phyloP scores from a whole-genome alignment of 2,797 vertebrate genomes.

The Chromobotia macracanthus region DNA sequence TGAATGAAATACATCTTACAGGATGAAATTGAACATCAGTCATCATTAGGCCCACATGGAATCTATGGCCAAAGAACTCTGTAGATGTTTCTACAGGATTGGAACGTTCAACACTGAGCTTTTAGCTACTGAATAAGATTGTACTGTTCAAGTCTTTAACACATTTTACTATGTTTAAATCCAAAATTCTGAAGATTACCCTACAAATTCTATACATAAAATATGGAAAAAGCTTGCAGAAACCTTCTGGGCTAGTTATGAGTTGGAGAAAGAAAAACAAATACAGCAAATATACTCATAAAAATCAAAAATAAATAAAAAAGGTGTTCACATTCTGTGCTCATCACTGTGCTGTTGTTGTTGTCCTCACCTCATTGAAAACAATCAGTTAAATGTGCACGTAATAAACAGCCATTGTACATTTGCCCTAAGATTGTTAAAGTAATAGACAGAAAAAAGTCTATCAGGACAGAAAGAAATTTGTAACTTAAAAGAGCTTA shows the following conservation, averaged over 20 bases:
- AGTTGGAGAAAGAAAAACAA: background rate
- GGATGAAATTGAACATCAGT: constrained; percentile 33
- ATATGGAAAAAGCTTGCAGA: constrained; percentile 73
- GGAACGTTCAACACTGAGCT: too few relatives aligned
- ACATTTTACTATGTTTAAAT: constrained; percentile 71
- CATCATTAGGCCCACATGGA: constrained; percentile 29
- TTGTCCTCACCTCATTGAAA: background rate
- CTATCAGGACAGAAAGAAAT: background rate
- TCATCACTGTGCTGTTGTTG: constrained; percentile 8
- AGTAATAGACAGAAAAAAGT: background rate
- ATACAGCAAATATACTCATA: background rate
- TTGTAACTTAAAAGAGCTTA: background rate
- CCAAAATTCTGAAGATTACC: constrained; percentile 62
- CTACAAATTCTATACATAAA: constrained; percentile 68
- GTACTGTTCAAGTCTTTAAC: background rate
- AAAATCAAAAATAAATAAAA: background rate
- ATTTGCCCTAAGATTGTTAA: background rate
- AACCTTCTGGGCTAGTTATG: background rate
- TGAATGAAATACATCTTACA: constrained; percentile 42
- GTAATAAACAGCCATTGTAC: background rate
- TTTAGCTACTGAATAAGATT: too few relatives aligned
- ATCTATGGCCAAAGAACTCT: background rate
- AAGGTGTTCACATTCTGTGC: constrained; percentile 14
- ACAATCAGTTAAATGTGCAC: background rate
- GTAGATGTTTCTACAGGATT: constrained; percentile 10